phyloP scores from a whole-genome alignment of 1,140 invertebrate species.

The Euwallacea similis region DNA sequence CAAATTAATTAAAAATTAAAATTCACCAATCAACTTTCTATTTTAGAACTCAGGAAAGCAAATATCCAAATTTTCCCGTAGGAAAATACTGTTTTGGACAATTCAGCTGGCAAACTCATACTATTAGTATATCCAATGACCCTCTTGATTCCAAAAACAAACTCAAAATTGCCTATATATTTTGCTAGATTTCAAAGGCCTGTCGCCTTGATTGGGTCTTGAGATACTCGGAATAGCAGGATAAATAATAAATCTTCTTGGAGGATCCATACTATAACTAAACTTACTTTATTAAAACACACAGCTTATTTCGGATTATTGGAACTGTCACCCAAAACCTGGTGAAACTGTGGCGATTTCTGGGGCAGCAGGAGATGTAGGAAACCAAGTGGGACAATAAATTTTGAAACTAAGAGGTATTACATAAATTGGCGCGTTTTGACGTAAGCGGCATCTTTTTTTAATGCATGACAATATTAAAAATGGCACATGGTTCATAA shows the following conservation, averaged over 20 bases:
- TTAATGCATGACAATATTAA: no score
- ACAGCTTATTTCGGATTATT: slow-evolving; percentile 74
- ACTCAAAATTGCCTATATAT: slow-evolving; percentile 47
- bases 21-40: background rate
- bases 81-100: slow-evolving; percentile 57
- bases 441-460: no score
- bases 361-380: slow-evolving; percentile 72
- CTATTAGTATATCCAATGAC: slow-evolving; percentile 52
- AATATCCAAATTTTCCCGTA: slow-evolving; percentile 57
- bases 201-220: slow-evolving; percentile 55
- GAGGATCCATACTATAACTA: no score
- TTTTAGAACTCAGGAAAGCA: slow-evolving; percentile 54
- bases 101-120: slow-evolving; percentile 62
- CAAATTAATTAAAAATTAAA: slow-evolving; percentile 14
- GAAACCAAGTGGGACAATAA: slow-evolving; percentile 72
- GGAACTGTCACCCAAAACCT: slow-evolving; percentile 66
- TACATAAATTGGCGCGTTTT: no score
- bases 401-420: slow-evolving; percentile 69
- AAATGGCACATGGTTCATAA: no score
- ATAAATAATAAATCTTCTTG: slow-evolving; percentile 18
- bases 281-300: slow-evolving; percentile 32
- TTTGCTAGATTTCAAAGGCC: slow-evolving; percentile 54
- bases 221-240: slow-evolving; percentile 46
- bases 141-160: slow-evolving; percentile 48
- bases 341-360: slow-evolving; percentile 71